Evolutionary conservation across 2,888 invertebrate genomes (phyloP).

Genomic region (Malthinus flaveolus): DNA sequence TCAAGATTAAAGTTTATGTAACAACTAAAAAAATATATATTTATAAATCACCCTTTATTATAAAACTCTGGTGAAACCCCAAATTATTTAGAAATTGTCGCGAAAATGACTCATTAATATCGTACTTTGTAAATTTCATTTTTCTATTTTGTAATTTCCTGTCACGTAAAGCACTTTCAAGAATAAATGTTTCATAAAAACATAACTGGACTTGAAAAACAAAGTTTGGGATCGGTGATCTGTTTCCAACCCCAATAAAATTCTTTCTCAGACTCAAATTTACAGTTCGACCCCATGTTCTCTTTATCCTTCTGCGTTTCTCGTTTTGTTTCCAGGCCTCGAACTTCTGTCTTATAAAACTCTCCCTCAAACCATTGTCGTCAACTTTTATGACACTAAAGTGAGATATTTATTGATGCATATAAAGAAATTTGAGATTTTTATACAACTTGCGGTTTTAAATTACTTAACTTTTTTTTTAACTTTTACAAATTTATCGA

Average conservation of each 20-base stretch:
- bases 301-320: conserved; percentile 40
- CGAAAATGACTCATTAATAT: conserved; percentile 22
- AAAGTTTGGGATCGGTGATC: conserved; percentile 39
- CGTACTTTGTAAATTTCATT: conserved; percentile 13
- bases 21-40: no score
- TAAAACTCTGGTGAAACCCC: no score
- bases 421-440: conserved; percentile 43
- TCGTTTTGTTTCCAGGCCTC: conserved; percentile 40
- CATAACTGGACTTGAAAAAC: conserved; percentile 40
- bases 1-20: not conserved
- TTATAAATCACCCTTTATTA: no score
- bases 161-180: conserved; percentile 35
- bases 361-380: conserved; percentile 42
- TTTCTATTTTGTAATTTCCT: conserved; percentile 23
- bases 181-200: conserved; percentile 40
- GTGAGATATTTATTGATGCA: conserved; percentile 45
- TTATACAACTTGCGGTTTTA: conserved; percentile 31
- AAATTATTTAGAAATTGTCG: not conserved
- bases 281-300: conserved; percentile 44
- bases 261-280: conserved; percentile 38
- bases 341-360: conserved; percentile 42
- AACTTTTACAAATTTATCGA: no score
- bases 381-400: conserved; percentile 46
- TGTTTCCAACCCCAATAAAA: conserved; percentile 41
- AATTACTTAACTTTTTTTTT: conserved; percentile 20